Evolutionary conservation across 2,797 vertebrate species (phyloP).

Genomic region (Sebastiscus tertius): DNA sequence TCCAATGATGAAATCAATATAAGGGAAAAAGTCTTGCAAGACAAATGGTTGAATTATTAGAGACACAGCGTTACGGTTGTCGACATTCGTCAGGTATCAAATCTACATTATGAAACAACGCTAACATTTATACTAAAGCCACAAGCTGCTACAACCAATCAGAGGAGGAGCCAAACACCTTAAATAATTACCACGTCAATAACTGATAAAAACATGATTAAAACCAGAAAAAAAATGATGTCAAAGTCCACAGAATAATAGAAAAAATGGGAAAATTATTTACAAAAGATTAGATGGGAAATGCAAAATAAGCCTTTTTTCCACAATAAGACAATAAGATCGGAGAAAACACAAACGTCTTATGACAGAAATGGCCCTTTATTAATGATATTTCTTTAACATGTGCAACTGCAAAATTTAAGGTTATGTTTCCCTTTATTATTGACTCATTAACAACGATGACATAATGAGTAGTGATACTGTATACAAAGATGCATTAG

Average conservation of each 20-base stretch:
- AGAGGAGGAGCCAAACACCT: neutral
- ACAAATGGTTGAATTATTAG: neutral
- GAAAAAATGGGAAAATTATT: neutral
- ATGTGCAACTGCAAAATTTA: neutral
- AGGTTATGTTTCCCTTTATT: neutral
- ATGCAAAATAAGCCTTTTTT: neutral
- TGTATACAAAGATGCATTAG: neutral
- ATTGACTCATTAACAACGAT: neutral
- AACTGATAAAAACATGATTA: neutral
- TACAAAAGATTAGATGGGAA: neutral
- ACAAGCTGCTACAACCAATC: neutral
- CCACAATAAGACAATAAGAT: neutral
- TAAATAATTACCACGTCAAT: neutral
- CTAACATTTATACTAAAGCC: neutral
- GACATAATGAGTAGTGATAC: neutral
- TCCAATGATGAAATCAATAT: neutral
- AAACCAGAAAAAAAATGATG: neutral
- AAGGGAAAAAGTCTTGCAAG: too few relatives aligned
- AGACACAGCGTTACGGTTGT: neutral
- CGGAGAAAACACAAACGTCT: neutral
- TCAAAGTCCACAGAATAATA: neutral
- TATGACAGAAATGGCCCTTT: too few relatives aligned
- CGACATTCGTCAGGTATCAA: neutral
- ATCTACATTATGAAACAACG: neutral
- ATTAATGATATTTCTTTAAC: neutral